Conservation (phyloP, 2,888 invertebrate genomes). For the Miltochrista miniata region DNA sequence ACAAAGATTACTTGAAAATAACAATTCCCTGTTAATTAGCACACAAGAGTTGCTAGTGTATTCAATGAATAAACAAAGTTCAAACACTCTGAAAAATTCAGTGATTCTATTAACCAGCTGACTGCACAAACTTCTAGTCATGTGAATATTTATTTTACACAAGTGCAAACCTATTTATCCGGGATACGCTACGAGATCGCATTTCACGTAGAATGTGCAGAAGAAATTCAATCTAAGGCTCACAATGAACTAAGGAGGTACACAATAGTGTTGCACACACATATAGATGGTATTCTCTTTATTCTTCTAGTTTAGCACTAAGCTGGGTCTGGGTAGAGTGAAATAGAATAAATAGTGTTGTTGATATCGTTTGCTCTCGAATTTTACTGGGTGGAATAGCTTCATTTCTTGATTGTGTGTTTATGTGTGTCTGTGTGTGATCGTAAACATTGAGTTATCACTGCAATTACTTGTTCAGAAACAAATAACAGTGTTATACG, state of each 20-base stretch:
- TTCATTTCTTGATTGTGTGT: too few relatives aligned
- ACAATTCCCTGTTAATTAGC: not conserved
- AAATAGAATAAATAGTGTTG: constrained; percentile 4
- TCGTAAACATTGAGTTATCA: too few relatives aligned
- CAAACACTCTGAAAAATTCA: not conserved
- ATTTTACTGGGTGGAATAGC: not conserved
- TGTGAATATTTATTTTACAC: constrained; percentile 35
- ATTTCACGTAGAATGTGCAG: constrained; percentile 45
- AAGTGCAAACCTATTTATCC: constrained; percentile 34
- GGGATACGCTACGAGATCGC: constrained; percentile 44
- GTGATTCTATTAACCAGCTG: constrained; percentile 5
- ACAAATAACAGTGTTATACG: too few relatives aligned
- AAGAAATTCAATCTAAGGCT: constrained; percentile 58
- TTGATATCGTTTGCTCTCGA: not conserved
- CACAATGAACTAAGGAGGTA: constrained; percentile 46
- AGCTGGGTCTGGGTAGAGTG: constrained; percentile 8
- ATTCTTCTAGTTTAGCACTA: constrained; percentile 31
- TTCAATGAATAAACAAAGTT: not conserved
- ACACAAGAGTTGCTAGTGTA: too few relatives aligned
- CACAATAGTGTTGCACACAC: constrained; percentile 52
- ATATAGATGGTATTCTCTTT: constrained; percentile 27
- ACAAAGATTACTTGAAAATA: not conserved
- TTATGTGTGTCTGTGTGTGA: too few relatives aligned
- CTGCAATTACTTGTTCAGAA: too few relatives aligned
- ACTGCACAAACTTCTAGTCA: constrained; percentile 10